phyloP scores from a whole-genome alignment of 2,797 vertebrate species.

The Somateria mollissima region DNA sequence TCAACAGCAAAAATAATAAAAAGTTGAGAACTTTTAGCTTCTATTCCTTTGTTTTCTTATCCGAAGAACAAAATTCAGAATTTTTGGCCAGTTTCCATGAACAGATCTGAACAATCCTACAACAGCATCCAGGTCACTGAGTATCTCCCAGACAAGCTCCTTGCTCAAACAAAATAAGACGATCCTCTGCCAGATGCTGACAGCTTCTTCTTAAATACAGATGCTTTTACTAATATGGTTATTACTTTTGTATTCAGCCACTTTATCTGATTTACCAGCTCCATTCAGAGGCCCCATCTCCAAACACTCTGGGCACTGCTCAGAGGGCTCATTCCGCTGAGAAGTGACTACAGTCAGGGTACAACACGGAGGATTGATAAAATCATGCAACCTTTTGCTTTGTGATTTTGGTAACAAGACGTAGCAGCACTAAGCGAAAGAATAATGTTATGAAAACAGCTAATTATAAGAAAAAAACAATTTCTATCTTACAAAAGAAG shows the following conservation, averaged over 20 bases:
- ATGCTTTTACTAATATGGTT: background rate
- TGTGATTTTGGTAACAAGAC: background rate
- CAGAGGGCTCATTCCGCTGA: background rate
- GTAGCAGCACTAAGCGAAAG: background rate
- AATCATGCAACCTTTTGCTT: background rate
- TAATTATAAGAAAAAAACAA: constrained; percentile 53
- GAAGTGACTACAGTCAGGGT: background rate
- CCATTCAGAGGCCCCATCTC: background rate
- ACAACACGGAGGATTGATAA: background rate
- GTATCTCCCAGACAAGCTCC: background rate
- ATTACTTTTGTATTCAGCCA: background rate
- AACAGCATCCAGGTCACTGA: background rate
- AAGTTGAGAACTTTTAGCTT: background rate
- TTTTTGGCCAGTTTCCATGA: background rate
- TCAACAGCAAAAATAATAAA: background rate
- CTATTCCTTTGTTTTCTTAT: background rate
- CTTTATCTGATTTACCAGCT: background rate
- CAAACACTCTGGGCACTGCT: background rate
- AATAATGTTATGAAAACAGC: constrained; percentile 37
- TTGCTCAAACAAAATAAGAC: background rate
- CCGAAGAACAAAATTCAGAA: background rate
- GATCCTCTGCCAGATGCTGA: background rate
- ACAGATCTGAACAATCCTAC: background rate
- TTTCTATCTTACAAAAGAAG: constrained; percentile 34
- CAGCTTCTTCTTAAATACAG: background rate